Evolutionary conservation across 2,113 vertebrate species (phyloP).

Genomic region (Melanerpes formicivorus): DNA sequence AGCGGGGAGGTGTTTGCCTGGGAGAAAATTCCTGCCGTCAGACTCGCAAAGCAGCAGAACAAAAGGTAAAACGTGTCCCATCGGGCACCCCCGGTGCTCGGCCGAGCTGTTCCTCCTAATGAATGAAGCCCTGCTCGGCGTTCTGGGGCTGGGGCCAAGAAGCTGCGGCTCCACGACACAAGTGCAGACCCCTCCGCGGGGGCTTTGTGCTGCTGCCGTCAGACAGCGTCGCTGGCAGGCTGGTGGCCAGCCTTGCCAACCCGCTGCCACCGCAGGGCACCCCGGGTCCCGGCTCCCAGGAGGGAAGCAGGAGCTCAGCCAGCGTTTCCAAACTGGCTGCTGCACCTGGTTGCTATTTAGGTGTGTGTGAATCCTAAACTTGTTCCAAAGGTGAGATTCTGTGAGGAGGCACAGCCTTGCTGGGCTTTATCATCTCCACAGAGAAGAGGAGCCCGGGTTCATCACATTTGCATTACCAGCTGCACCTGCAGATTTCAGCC

Average conservation of each 20-base stretch:
- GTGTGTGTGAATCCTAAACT: rapidly evolving
- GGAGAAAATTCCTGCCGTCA: background rate
- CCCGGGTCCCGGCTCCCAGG: no score
- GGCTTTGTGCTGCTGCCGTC: background rate
- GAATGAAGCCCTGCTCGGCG: background rate
- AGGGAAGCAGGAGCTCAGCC: rapidly evolving
- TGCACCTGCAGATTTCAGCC: background rate
- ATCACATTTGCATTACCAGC: background rate
- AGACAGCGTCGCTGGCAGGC: background rate
- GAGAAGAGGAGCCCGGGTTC: background rate
- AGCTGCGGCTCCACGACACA: background rate
- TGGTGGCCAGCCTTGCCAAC: background rate
- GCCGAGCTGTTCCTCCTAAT: background rate
- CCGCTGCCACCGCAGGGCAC: background rate
- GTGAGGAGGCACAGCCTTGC: background rate
- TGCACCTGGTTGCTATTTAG: rapidly evolving
- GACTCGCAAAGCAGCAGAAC: background rate
- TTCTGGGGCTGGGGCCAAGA: background rate
- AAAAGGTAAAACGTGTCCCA: background rate
- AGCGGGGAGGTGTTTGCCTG: background rate
- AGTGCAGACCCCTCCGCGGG: background rate
- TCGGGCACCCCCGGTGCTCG: background rate
- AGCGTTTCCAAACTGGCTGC: rapidly evolving
- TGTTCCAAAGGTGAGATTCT: background rate
- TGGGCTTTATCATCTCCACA: background rate